These are phyloP conservation scores for Drosophila nannoptera DNA, from an alignment of 1,140 invertebrate genomes.

Conservation along the genomic window DNA sequence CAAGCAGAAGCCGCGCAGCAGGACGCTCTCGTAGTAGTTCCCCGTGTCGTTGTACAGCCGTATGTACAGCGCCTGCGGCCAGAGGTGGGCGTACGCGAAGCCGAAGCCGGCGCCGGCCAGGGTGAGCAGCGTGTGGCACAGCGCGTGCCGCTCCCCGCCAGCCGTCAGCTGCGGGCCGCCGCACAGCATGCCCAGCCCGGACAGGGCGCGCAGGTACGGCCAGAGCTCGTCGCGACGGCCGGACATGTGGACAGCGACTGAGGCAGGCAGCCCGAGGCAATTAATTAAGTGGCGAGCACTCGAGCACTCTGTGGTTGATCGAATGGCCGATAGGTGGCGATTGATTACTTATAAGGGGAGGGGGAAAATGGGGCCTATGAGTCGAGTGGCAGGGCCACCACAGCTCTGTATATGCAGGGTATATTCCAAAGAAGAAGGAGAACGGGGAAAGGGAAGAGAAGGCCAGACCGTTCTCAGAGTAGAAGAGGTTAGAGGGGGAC, in stretches of 20 bases:
- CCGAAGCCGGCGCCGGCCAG: not conserved
- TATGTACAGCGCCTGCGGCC: constrained; percentile 34
- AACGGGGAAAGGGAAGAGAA: too few relatives aligned
- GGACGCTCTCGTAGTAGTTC: constrained; percentile 52
- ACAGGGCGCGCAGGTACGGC: constrained; percentile 38
- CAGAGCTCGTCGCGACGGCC: constrained; percentile 40
- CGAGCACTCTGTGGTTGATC: constrained; percentile 2
- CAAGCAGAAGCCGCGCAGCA: constrained; percentile 40
- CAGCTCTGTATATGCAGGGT: too few relatives aligned
- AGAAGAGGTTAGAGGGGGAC: too few relatives aligned
- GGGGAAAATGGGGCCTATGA: too few relatives aligned
- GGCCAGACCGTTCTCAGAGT: too few relatives aligned
- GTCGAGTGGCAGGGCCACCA: too few relatives aligned
- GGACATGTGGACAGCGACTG: constrained; percentile 43
- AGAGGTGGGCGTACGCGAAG: constrained; percentile 36
- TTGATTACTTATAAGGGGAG: constrained; percentile 14
- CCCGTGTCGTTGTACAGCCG: constrained; percentile 51
- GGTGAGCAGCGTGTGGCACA: constrained; percentile 16
- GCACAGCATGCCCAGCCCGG: constrained; percentile 49
- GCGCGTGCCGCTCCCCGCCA: constrained; percentile 36
- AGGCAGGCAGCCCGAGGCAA: constrained; percentile 1
- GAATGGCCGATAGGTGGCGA: not conserved
- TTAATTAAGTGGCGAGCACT: constrained; percentile 25
- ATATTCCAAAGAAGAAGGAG: too few relatives aligned
- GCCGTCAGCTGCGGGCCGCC: constrained; percentile 23